phyloP scores from a whole-genome alignment of 2,113 vertebrate genomes.

The Riparia riparia region DNA sequence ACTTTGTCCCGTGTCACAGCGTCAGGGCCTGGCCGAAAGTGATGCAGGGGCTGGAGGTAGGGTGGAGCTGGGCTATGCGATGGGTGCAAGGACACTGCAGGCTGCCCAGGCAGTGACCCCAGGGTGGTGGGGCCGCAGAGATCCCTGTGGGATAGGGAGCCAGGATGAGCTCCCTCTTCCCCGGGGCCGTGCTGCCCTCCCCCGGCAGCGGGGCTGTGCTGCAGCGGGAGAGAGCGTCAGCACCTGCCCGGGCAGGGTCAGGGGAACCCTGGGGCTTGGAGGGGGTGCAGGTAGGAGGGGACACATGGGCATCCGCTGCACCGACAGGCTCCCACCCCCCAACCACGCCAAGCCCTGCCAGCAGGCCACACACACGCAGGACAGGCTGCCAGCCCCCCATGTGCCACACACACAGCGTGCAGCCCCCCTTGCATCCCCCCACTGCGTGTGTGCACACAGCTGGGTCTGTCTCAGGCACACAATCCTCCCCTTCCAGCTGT shows the following conservation, averaged over 20 bases:
- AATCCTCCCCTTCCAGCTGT: not conserved
- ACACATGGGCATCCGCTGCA: not conserved
- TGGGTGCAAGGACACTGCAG: not conserved
- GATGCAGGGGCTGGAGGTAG: not conserved
- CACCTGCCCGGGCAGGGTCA: too few relatives aligned
- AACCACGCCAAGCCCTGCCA: not conserved
- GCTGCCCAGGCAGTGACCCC: not conserved
- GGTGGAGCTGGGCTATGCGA: too few relatives aligned
- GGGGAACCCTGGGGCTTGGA: not conserved
- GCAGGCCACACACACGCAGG: not conserved
- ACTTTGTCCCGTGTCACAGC: rapidly evolving
- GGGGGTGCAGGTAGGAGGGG: not conserved
- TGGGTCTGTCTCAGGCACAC: not conserved
- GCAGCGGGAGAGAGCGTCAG: not conserved
- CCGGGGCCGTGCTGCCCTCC: conserved; percentile 18
- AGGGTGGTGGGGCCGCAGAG: not conserved
- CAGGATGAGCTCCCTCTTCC: not conserved
- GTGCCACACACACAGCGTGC: not conserved
- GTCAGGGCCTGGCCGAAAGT: rapidly evolving
- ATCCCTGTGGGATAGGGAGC: not conserved
- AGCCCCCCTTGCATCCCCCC: not conserved
- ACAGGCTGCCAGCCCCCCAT: not conserved
- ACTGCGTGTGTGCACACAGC: not conserved
- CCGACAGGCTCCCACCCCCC: not conserved
- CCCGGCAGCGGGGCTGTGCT: not conserved